These are phyloP conservation scores for Gambusia affinis DNA, from an alignment of 2,113 vertebrate genomes.

Conservation along the genomic window DNA sequence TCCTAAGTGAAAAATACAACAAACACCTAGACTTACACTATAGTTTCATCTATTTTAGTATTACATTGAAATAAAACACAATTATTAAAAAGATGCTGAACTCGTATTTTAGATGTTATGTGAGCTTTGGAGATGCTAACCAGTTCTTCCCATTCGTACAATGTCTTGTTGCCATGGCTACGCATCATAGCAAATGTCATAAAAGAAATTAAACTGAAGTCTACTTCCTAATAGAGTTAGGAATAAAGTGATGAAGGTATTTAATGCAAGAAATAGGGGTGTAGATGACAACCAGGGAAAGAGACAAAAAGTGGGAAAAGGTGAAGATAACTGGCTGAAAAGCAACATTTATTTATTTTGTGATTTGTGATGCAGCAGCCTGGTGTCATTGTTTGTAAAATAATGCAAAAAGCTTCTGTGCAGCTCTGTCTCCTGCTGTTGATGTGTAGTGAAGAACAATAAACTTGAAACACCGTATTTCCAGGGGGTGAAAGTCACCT, in stretches of 20 bases:
- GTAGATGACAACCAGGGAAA: neutral
- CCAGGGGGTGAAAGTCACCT: neutral
- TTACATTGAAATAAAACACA: too few species aligned
- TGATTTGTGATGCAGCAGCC: slow-evolving; percentile 11
- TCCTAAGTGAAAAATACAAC: too few species aligned
- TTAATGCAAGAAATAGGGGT: neutral
- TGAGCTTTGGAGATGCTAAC: too few species aligned
- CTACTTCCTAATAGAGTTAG: too few species aligned
- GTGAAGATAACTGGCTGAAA: slow-evolving; percentile 1
- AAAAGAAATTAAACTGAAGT: too few species aligned
- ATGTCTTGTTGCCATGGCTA: too few species aligned
- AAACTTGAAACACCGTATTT: neutral
- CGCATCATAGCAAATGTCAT: too few species aligned
- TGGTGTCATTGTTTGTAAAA: slow-evolving; percentile 1
- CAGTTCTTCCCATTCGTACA: too few species aligned
- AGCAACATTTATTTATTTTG: neutral
- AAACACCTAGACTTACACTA: too few species aligned
- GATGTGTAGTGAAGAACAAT: neutral
- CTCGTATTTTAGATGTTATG: too few species aligned
- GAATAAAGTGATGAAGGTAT: neutral
- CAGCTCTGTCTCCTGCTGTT: neutral
- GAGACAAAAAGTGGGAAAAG: neutral
- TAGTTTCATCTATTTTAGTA: too few species aligned
- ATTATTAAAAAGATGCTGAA: too few species aligned
- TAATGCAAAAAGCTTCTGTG: neutral